phyloP scores from a whole-genome alignment of 2,888 invertebrate genomes.

The Parochlus steinenii region DNA sequence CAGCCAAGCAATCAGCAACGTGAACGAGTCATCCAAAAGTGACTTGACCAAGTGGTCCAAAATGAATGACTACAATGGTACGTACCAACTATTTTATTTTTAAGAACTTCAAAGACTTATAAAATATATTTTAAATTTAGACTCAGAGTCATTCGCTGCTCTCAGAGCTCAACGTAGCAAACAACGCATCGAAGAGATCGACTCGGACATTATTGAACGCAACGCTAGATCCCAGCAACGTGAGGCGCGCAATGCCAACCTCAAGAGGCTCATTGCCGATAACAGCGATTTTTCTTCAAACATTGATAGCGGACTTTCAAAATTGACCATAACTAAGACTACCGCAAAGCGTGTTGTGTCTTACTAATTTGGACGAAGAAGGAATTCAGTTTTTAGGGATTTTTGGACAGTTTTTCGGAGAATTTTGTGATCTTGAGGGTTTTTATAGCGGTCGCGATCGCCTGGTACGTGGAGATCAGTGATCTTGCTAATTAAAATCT shows the following conservation, averaged over 20 bases:
- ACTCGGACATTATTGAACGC: conserved; percentile 57
- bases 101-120: too few species aligned
- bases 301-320: conserved; percentile 5
- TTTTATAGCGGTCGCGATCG: too few species aligned
- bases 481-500: too few species aligned
- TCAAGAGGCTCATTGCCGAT: conserved; percentile 50
- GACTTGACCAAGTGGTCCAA: conserved; percentile 8
- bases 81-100: too few species aligned
- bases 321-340: conserved; percentile 1
- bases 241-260: conserved; percentile 52
- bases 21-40: too few species aligned
- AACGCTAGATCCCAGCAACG: conserved; percentile 49
- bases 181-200: conserved; percentile 51
- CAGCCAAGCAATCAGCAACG: too few species aligned
- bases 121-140: too few species aligned
- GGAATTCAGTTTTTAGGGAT: too few species aligned
- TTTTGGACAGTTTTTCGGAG: too few species aligned
- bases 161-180: conserved; percentile 45
- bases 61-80: not conserved
- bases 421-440: too few species aligned
- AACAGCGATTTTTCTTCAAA: conserved; percentile 14
- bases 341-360: conserved; percentile 3
- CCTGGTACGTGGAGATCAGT: too few species aligned
- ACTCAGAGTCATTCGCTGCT: conserved; percentile 10
- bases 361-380: too few species aligned